Evolutionary conservation across 2,797 vertebrate species (phyloP).

Genomic region (Buphagus erythrorhynchus): DNA sequence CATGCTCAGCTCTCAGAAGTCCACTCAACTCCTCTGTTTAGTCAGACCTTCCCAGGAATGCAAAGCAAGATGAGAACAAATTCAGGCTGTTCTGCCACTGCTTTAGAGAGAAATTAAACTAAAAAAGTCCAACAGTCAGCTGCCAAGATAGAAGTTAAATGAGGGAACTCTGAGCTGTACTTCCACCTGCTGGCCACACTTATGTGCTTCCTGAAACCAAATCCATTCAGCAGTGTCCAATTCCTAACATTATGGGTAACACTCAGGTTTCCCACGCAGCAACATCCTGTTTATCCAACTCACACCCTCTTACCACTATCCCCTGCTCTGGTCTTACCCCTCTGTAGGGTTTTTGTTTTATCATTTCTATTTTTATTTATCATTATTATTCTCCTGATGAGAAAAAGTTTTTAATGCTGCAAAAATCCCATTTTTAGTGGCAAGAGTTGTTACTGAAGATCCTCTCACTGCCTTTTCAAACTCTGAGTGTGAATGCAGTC

Average conservation of each 20-base stretch:
- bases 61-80: neutral
- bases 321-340: neutral
- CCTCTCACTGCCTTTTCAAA: neutral
- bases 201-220: neutral
- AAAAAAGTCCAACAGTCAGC: neutral
- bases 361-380: neutral
- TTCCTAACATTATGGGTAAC: neutral
- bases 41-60: neutral
- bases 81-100: neutral
- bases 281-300: neutral
- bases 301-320: neutral
- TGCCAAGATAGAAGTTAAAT: neutral
- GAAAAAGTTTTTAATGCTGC: neutral
- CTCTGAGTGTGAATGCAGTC: neutral
- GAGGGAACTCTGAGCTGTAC: neutral
- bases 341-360: neutral
- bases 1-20: neutral
- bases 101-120: neutral
- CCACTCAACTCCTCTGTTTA: neutral
- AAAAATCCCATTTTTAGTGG: neutral
- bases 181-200: constrained; percentile 31
- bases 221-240: neutral
- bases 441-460: neutral
- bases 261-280: neutral
- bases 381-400: neutral